These are phyloP conservation scores for Heliconius hortense DNA, from an alignment of 2,888 invertebrate genomes.

Conservation along the genomic window DNA sequence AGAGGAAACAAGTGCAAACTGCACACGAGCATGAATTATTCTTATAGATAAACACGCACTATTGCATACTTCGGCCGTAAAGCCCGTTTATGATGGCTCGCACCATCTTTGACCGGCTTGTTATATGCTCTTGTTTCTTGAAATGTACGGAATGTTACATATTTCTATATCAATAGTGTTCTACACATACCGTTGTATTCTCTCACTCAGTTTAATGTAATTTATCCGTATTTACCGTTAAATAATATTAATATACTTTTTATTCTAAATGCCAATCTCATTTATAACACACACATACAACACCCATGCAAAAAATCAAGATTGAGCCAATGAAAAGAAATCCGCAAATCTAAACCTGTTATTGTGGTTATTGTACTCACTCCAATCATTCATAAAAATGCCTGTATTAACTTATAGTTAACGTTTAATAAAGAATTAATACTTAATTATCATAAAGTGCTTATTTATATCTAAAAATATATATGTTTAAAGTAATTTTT, in stretches of 20 bases:
- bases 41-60: neutral
- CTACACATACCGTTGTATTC: neutral
- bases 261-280: neutral
- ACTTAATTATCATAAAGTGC: no score
- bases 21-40: conserved; percentile 1
- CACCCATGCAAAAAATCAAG: neutral
- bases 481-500: no score
- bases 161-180: neutral
- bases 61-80: neutral
- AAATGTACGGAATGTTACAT: neutral
- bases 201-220: no score
- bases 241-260: neutral
- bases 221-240: neutral
- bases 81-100: neutral
- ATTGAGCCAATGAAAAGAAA: neutral
- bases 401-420: neutral
- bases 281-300: neutral
- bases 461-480: no score
- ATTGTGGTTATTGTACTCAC: neutral
- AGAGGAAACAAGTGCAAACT: neutral
- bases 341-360: neutral
- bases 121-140: neutral
- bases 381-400: conserved; percentile 1
- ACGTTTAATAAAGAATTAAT: no score
- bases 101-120: conserved; percentile 8